Percentiles rank a stretch among this genome's conserved stretches.
These are phyloP conservation scores for Xanthia icteritia DNA, from an alignment of 2,888 invertebrate genomes.

Conservation along the genomic window DNA sequence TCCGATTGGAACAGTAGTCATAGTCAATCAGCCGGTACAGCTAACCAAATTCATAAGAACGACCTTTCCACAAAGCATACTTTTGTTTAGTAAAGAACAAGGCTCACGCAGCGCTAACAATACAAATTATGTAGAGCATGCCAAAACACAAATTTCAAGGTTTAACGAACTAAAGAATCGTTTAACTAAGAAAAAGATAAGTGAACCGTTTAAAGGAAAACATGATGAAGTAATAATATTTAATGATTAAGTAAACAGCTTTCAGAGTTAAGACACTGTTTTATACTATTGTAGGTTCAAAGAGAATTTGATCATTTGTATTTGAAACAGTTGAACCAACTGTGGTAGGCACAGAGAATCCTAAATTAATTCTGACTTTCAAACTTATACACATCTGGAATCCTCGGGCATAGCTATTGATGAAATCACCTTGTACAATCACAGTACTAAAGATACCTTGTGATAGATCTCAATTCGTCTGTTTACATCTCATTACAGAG, in stretches of 20 bases:
- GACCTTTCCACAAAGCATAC: conserved; percentile 49
- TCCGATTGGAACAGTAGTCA: not conserved
- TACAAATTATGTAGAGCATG: conserved; percentile 66
- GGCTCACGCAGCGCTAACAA: conserved; percentile 57
- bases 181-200: conserved; percentile 47
- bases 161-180: conserved; percentile 38
- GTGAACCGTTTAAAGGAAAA: conserved; percentile 45
- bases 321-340: not conserved
- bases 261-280: conserved; percentile 21
- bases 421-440: conserved; percentile 22
- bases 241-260: conserved; percentile 25
- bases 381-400: conserved; percentile 7
- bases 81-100: conserved; percentile 56
- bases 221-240: conserved; percentile 44
- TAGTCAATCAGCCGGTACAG: not conserved
- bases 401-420: not conserved
- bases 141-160: conserved; percentile 62
- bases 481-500: conserved; percentile 29
- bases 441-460: conserved; percentile 15
- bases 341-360: not conserved
- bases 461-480: conserved; percentile 28
- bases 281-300: not conserved
- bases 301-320: not conserved
- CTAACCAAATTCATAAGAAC: conserved; percentile 32
- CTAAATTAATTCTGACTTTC: conserved; percentile 6